Conservation (phyloP, 2,797 vertebrate genomes). For the Numenius phaeopus region DNA sequence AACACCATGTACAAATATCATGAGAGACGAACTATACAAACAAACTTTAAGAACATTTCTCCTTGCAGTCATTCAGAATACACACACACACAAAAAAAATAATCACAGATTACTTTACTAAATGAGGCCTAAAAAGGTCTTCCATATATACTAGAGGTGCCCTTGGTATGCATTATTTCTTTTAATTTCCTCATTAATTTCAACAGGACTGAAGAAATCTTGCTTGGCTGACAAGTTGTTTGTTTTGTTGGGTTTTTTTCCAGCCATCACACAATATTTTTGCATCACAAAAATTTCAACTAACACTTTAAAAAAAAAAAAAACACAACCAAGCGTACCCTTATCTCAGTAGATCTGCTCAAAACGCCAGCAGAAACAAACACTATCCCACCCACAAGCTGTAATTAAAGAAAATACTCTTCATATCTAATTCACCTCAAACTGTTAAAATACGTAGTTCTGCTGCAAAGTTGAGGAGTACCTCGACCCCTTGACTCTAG, state of each 20-base stretch:
- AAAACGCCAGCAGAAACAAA: not conserved
- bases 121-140: not conserved
- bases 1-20: not conserved
- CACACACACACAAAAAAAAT: not conserved
- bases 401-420: not conserved
- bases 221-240: not conserved
- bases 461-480: not conserved
- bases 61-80: not conserved
- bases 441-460: not conserved
- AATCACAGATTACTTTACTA: not conserved
- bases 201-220: not conserved
- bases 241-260: too few species aligned
- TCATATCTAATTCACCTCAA: not conserved
- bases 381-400: not conserved
- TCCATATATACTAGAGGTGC: not conserved
- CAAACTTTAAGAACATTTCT: not conserved
- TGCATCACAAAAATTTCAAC: not conserved
- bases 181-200: not conserved
- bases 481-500: not conserved
- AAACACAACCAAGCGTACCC: not conserved
- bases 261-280: not conserved
- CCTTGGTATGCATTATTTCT: not conserved
- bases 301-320: not conserved
- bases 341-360: not conserved
- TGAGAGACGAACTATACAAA: not conserved